phyloP scores from a whole-genome alignment of 2,888 invertebrate species.

The Bugulina stolonifera region DNA sequence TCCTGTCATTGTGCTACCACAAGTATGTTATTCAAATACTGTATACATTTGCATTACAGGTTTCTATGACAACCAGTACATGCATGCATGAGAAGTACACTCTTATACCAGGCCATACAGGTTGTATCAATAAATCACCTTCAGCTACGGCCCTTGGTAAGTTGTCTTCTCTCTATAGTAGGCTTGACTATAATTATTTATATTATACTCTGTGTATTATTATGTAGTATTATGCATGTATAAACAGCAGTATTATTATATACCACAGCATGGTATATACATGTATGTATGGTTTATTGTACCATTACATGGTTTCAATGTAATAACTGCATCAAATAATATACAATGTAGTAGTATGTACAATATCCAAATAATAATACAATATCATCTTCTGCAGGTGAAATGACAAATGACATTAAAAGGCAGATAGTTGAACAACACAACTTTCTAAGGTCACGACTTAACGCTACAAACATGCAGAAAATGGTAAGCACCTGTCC shows the following conservation, averaged over 20 bases:
- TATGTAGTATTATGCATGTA: neutral
- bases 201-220: neutral
- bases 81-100: conserved; percentile 15
- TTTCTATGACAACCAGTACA: neutral
- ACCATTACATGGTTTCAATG: no score
- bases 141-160: neutral
- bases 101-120: conserved; percentile 1
- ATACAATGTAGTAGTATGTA: no score
- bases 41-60: no score
- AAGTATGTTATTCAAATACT: no score
- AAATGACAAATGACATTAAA: neutral
- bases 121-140: conserved; percentile 2
- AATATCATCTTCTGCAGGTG: neutral
- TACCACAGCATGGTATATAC: no score
- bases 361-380: neutral
- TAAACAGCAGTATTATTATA: no score
- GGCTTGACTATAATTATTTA: no score
- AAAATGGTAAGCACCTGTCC: conserved; percentile 11
- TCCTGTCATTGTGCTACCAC: no score
- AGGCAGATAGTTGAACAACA: conserved; percentile 1
- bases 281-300: no score
- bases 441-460: neutral
- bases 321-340: no score
- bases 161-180: neutral
- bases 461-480: conserved; percentile 24